These are phyloP conservation scores for Meteorus cinctellus DNA, from an alignment of 2,888 invertebrate genomes.

Conservation along the genomic window DNA sequence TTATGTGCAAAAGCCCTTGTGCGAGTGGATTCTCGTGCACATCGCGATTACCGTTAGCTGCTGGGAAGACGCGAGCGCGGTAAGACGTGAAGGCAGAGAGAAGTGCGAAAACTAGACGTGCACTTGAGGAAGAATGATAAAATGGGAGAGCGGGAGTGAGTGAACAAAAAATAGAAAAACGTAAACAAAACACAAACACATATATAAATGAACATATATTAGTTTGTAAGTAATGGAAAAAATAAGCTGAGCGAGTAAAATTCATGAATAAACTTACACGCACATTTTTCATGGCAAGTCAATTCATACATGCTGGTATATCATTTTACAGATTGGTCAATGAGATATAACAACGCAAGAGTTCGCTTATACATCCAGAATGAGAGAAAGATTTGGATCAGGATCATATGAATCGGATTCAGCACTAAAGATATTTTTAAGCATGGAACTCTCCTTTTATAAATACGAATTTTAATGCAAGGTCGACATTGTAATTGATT, in stretches of 20 bases:
- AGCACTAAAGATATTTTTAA: no score
- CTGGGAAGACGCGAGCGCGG: conserved; percentile 32
- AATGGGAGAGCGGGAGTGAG: conserved; percentile 40
- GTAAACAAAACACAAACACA: conserved; percentile 2
- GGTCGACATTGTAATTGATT: no score
- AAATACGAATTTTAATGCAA: no score
- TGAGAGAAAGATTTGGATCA: no score
- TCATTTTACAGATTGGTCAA: not conserved
- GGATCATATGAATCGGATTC: no score
- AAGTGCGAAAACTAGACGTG: conserved; percentile 34
- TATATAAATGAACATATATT: no score
- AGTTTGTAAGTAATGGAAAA: no score
- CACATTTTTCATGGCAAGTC: conserved; percentile 20
- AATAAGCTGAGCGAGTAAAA: not conserved
- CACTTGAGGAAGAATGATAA: conserved; percentile 22
- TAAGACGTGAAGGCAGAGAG: conserved; percentile 37
- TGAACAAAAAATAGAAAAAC: conserved; percentile 5
- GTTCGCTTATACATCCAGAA: not conserved
- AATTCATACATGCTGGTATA: no score
- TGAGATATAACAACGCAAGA: not conserved
- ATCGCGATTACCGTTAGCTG: conserved; percentile 52
- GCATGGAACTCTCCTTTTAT: no score
- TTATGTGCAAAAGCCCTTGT: conserved; percentile 24
- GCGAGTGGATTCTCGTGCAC: conserved; percentile 44
- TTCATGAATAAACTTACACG: conserved; percentile 2